These are phyloP conservation scores for Myrmecobius fasciatus DNA, from an alignment of 2,113 vertebrate genomes.

Conservation along the genomic window DNA sequence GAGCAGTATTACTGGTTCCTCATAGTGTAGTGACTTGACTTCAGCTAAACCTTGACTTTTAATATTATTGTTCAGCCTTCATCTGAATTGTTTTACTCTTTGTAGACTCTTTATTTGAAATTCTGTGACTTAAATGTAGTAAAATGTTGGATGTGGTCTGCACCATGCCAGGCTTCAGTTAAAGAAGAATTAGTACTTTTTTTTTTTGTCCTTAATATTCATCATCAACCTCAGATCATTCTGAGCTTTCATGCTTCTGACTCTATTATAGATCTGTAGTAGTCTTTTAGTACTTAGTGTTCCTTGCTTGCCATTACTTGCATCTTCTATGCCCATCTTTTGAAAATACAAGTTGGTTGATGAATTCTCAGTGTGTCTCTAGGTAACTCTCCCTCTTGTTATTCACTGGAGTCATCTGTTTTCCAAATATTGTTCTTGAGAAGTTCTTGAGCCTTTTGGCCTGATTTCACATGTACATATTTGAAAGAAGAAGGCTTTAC, in stretches of 20 bases:
- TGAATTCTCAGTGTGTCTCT: background rate
- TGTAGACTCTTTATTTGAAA: background rate
- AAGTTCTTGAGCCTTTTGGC: background rate
- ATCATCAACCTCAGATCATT: background rate
- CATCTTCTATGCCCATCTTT: background rate
- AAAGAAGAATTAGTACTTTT: background rate
- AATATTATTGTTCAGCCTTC: background rate
- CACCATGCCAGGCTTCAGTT: background rate
- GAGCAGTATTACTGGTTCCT: background rate
- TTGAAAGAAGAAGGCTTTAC: background rate
- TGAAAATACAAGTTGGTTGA: background rate
- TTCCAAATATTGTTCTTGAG: background rate
- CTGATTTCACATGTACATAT: background rate
- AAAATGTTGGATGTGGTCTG: background rate
- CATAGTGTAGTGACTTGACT: background rate
- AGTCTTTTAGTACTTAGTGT: background rate
- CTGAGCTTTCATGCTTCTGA: background rate
- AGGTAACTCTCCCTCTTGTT: background rate
- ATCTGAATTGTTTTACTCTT: background rate
- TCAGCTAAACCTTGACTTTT: background rate
- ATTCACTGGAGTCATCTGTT: background rate
- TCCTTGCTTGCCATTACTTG: background rate
- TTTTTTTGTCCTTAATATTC: background rate
- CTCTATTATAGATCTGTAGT: background rate
- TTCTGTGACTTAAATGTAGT: background rate